Evolutionary conservation across 2,797 vertebrate species (phyloP).

Genomic region (Nannoperca obscura): DNA sequence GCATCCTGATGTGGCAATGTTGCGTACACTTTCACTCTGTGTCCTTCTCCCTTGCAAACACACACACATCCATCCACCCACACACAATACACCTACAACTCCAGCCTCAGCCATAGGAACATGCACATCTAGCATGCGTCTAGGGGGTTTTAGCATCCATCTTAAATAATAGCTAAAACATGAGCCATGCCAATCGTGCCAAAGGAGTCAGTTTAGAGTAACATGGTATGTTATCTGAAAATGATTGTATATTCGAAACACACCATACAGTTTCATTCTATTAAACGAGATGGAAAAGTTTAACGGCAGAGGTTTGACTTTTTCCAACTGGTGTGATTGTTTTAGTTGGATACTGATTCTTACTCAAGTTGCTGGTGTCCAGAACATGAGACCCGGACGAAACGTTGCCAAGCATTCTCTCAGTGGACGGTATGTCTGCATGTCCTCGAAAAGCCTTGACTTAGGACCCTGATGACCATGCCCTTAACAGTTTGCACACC

Average conservation of each 20-base stretch:
- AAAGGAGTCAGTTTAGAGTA: background rate
- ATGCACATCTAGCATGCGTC: background rate
- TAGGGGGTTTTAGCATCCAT: background rate
- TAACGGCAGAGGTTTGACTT: background rate
- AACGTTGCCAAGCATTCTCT: background rate
- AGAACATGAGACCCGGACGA: slow-evolving; percentile 12
- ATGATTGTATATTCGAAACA: too few relatives aligned
- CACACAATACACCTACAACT: background rate
- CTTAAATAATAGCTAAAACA: background rate
- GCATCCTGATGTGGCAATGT: slow-evolving; percentile 37
- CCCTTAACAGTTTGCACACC: too few relatives aligned
- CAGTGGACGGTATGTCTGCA: background rate
- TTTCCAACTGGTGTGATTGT: background rate
- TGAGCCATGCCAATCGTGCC: background rate
- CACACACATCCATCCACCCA: background rate
- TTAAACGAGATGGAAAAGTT: background rate
- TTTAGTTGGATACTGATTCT: background rate
- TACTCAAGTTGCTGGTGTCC: background rate
- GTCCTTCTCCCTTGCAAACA: background rate
- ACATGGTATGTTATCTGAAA: background rate
- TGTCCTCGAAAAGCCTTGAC: background rate
- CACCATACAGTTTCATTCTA: background rate
- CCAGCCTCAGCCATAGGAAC: slow-evolving; percentile 1
- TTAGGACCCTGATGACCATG: background rate
- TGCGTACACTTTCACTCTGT: background rate